Conservation (phyloP, 2,113 vertebrate genomes). For the Melanerpes aurifrons region DNA sequence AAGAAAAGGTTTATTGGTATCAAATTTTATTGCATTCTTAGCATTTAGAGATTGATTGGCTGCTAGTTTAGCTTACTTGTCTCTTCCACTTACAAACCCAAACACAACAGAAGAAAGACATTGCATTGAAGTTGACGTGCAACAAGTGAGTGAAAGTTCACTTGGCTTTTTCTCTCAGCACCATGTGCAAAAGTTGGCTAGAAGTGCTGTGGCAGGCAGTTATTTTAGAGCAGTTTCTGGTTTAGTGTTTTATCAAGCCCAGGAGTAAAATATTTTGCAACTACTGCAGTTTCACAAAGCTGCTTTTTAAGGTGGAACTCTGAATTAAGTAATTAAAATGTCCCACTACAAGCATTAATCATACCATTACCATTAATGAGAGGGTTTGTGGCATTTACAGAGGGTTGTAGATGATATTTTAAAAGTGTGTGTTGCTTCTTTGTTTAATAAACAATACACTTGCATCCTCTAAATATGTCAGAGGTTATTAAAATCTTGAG, state of each 20-base stretch:
- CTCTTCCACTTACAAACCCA: constrained; percentile 76
- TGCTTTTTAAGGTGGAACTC: constrained; percentile 75
- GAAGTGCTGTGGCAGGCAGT: constrained; percentile 66
- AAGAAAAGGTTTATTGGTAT: constrained; percentile 60
- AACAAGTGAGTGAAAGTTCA: constrained; percentile 80
- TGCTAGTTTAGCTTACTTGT: constrained; percentile 80
- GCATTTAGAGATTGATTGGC: constrained; percentile 68
- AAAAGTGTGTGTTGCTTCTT: not conserved
- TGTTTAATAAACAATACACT: not conserved
- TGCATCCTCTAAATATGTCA: not conserved
- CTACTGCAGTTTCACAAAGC: constrained; percentile 78
- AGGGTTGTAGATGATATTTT: not conserved
- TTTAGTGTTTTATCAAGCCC: constrained; percentile 86
- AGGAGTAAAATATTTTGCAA: constrained; percentile 83
- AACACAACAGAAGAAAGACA: constrained; percentile 70
- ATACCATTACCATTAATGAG: not conserved
- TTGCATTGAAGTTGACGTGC: constrained; percentile 79
- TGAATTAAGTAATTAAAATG: constrained; percentile 48
- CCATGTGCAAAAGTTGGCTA: constrained; percentile 83
- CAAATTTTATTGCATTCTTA: constrained; percentile 64
- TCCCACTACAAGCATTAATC: constrained; percentile 24
- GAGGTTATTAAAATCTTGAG: not conserved
- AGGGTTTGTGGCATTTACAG: not conserved
- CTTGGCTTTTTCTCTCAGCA: constrained; percentile 70
- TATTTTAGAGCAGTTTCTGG: constrained; percentile 80